phyloP scores from a whole-genome alignment of 2,888 invertebrate species.

The Hyposoter didymator region DNA sequence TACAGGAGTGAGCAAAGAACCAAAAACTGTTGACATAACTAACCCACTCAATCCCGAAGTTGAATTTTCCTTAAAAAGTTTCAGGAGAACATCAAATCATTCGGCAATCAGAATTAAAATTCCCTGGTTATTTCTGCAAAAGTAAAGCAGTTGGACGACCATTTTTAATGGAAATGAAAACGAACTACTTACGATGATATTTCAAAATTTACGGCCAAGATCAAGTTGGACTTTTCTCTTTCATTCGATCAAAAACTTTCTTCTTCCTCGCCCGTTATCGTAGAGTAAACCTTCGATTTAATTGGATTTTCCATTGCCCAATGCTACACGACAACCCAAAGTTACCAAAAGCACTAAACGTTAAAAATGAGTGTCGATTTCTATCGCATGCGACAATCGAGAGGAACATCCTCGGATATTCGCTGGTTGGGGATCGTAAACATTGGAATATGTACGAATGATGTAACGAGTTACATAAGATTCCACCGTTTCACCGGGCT shows the following conservation, averaged over 20 bases:
- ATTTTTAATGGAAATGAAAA: conserved; percentile 39
- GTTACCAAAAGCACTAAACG: conserved; percentile 18
- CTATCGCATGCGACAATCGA: background rate
- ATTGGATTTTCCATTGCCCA: conserved; percentile 37
- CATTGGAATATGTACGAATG: conserved; percentile 17
- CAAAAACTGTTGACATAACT: background rate
- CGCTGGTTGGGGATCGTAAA: background rate
- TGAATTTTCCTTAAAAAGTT: background rate
- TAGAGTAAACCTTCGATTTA: conserved; percentile 37
- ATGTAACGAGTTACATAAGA: conserved; percentile 43
- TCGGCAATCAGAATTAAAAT: background rate
- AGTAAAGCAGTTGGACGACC: conserved; percentile 27
- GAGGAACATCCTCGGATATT: conserved; percentile 3
- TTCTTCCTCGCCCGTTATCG: background rate
- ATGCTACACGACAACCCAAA: conserved; percentile 28
- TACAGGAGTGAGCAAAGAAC: background rate
- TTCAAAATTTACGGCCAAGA: conserved; percentile 23
- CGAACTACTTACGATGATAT: conserved; percentile 21
- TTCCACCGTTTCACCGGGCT: conserved; percentile 25
- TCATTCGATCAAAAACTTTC: conserved; percentile 37
- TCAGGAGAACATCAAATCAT: background rate
- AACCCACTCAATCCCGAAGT: background rate
- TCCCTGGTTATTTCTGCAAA: conserved; percentile 1
- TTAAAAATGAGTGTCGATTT: conserved; percentile 35
- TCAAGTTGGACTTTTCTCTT: conserved; percentile 6